A percentile compares a stretch with the other conserved stretches of the same genome.
phyloP scores from a whole-genome alignment of 2,888 invertebrate genomes.

The Metacarcinus magister region DNA sequence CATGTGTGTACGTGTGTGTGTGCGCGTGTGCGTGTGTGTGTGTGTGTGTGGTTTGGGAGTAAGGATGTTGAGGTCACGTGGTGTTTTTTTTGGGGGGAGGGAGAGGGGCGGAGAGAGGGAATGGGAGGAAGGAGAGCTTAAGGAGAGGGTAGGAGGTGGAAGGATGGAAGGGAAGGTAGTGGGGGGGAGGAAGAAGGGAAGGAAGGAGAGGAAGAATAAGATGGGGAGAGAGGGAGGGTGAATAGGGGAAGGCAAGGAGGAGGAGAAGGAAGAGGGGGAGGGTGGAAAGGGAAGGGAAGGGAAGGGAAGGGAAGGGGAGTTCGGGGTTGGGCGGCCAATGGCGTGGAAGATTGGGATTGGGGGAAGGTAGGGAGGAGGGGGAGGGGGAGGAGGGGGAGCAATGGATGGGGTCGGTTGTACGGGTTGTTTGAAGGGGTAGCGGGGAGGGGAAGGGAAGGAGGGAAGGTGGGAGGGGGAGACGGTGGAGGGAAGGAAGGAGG shows the following conservation, averaged over 20 bases:
- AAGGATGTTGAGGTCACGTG: conserved; percentile 72
- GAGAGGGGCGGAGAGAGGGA: conserved; percentile 38
- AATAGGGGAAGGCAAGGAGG: background rate
- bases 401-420: background rate
- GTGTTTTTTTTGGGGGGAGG: background rate
- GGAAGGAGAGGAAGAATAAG: background rate
- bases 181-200: background rate
- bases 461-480: too few species aligned
- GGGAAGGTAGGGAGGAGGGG: background rate
- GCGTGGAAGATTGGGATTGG: background rate
- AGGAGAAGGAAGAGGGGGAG: background rate
- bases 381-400: background rate
- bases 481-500: background rate
- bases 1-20: conserved; percentile 55
- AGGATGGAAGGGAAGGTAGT: background rate
- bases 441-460: background rate
- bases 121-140: background rate
- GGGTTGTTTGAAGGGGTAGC: conserved; percentile 6
- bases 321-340: background rate
- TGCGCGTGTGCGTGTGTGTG: conserved; percentile 56
- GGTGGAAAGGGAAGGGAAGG: background rate
- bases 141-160: conserved; percentile 17
- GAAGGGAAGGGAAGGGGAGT: background rate
- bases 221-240: too few species aligned
- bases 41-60: conserved; percentile 66